Base-by-base conservation (phyloP, 2,797 vertebrate species). In the Margarornis squamiger region DNA sequence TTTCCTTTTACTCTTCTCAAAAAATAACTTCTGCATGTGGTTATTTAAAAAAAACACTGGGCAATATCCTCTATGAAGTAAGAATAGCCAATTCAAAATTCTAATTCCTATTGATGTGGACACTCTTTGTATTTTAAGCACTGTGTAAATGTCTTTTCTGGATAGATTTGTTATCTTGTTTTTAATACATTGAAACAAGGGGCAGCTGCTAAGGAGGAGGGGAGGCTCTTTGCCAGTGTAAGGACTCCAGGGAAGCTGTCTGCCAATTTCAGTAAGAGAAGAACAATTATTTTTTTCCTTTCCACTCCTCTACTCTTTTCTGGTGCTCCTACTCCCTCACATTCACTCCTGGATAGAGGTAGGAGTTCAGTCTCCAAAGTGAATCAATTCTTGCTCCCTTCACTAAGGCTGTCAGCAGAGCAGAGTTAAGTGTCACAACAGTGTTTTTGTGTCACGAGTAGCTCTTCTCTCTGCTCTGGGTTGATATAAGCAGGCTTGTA, bases 161-260 rank as follows among this genome's bases (percentile, higher is more conserved):
- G 43, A 63, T 52, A 70, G 46, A 82, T 79, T 87, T 87, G 19
- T 73, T 87, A 54, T 51, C 67, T 55, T 85, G 14, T 76, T 94
- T 89, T 93, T 85, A 71, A 83, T 83, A 54, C 19, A 62, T 2
- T 85, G 51, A 92, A 93, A 82, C 67, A 93, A 89, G 41, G 74
- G 77, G 71, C 90, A 95, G 83, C 83, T 91, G 92, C 81, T 88
- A 85, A 93, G 86, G 55, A 95, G 77, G 81, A 95, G 45, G 27
- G 36, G 30, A 91, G 77, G 38, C 57, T 92, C 49, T 63, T 76
- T 89, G 90, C 86, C 90, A 86, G 7, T 51, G 58, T 81, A 58
- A 93, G 92, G 77, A 78, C 52, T 81, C 26, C 19, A 79, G 55
- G 36, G 45, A 88, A 93, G 19, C 32, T 91, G 29, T 67, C 63